Base-by-base conservation (phyloP, 1,140 invertebrate species). In the Sitophilus oryzae region DNA sequence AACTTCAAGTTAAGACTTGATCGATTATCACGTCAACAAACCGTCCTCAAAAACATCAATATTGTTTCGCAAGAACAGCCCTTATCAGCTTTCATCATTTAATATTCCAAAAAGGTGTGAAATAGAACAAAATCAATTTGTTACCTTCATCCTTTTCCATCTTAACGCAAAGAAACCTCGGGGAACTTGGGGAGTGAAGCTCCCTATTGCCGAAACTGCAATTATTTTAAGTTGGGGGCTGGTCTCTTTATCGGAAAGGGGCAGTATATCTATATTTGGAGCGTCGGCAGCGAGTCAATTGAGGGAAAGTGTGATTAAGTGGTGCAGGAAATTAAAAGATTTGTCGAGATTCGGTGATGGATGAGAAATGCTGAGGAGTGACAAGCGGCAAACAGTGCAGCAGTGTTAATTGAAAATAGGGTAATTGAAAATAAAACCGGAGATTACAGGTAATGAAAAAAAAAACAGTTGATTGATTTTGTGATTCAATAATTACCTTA, bases 51-150 rank as follows among this genome's bases (percentile, higher is more conserved):
- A n/a, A n/a, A n/a, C n/a, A n/a, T n/a, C n/a, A n/a, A n/a, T n/a
- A n/a, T n/a, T n/a, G n/a, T n/a, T n/a, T n/a, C n/a, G n/a, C n/a
- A n/a, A n/a, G n/a, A n/a, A n/a, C n/a, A n/a, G n/a, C n/a, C n/a
- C n/a, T n/a, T n/a, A n/a, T n/a, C n/a, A n/a, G n/a, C n/a, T n/a
- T n/a, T n/a, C n/a, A n/a, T n/a, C n/a, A n/a, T 47, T 54, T 54
- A 54, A 54, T 54, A 54, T 54, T 54, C 52, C 43, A 46, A 47
- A 54, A 54, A 54, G 52, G 52, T 54, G 51, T 30, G 52, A 54
- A 54, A 44, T 40, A 54, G 43, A 54, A 54, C 52, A 47, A 54
- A 54, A 54, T 54, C 52, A 54, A 54, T 54, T 54, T 54, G 43
- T n/a, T n/a, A n/a, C n/a, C n/a, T n/a, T n/a, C n/a, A n/a, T n/a